These are phyloP conservation scores for Prionailurus viverrinus DNA, from an alignment of 2,113 vertebrate genomes.

Conservation along the genomic window DNA sequence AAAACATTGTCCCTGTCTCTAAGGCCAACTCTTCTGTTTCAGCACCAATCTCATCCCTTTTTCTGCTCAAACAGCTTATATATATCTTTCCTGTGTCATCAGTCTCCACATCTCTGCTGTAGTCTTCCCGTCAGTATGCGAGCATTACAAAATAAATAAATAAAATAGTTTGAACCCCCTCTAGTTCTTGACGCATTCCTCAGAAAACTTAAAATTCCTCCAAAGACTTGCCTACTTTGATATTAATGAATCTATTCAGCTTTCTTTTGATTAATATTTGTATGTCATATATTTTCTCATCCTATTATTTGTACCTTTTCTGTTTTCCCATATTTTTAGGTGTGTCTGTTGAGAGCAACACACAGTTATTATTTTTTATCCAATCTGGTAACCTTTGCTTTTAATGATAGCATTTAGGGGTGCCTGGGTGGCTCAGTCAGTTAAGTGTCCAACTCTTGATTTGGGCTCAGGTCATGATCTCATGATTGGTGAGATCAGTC, in stretches of 20 bases:
- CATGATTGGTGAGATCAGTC: too few relatives aligned
- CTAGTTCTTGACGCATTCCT: background rate
- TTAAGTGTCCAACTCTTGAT: too few relatives aligned
- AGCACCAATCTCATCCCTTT: background rate
- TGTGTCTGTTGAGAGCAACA: background rate
- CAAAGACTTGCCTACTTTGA: background rate
- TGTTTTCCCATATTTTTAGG: background rate
- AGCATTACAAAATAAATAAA: constrained; percentile 7
- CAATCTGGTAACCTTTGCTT: background rate
- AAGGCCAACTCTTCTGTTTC: background rate
- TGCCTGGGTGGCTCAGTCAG: too few relatives aligned
- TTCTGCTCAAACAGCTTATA: background rate
- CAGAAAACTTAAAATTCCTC: background rate
- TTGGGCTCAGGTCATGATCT: too few relatives aligned
- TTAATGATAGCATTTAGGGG: background rate
- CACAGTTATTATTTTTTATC: background rate
- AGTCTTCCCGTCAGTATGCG: background rate
- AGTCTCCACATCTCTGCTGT: background rate
- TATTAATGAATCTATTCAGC: background rate
- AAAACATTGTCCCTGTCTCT: background rate
- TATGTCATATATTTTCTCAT: background rate
- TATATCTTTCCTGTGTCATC: background rate
- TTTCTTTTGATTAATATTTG: background rate
- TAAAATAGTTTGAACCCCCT: background rate
- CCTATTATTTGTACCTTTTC: background rate